Base-by-base conservation (phyloP, 2,113 vertebrate genomes). In the Edolisoma coerulescens region DNA sequence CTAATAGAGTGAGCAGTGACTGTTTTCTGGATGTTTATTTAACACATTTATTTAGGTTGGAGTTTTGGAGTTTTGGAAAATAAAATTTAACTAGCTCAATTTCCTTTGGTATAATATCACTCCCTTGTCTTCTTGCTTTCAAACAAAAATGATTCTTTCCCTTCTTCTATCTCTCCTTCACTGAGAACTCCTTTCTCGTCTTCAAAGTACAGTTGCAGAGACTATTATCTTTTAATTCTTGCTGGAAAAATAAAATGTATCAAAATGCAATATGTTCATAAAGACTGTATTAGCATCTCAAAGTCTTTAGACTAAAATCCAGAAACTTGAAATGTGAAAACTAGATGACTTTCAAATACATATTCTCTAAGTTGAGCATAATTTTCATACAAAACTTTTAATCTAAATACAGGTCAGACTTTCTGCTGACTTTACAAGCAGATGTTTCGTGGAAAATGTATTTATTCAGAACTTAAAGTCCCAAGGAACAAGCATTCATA, bases 1-100 rank as follows among this genome's bases (percentile, higher is more conserved):
- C 96, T 97, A 96, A 96, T 80, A 79, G 52, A 91, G 64, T 97
- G 95, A 97, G 96, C 89, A 96, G 95, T 96, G 85, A 96, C 94
- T 95, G 89, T 97, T 96, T 97, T 95, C 95, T 96, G 91, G 90
- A 88, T 97, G 96, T 97, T 97, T 97, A 94, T 88, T 97, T 92
- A 96, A 95, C 93, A 96, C 94, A 90, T 93, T 91, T 88, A 96
- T 89, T 98, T 97, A 98, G 96, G 74, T 77, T 95, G 75, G 90
- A 96, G 86, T 97, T 98, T 77, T 95, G 75, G 90, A 96, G 86
- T 97, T 98, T 98, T 97, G 96, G 74, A 96, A 97, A 98, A 98
- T 98, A 98, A 98, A 98, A 94, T 82, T 81, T 94, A 96, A 97
- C 84, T 95, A 96, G 94, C 96, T 97, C 96, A 95, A 93, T 95